Conservation (phyloP, 2,113 vertebrate genomes). For the Numenius arquata region DNA sequence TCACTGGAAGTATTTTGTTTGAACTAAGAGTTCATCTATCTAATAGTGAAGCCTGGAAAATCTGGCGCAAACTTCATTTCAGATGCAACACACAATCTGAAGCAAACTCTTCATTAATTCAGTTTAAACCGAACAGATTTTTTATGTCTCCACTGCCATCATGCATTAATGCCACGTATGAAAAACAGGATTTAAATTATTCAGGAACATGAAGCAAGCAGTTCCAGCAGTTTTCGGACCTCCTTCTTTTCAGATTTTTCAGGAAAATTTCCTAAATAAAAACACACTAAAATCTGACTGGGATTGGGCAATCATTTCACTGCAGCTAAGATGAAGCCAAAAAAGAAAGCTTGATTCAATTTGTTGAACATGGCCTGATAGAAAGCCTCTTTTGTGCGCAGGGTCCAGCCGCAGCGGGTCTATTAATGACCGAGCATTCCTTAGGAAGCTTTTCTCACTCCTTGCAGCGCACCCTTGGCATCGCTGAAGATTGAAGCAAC, state of each 20-base stretch:
- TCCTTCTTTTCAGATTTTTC: background rate
- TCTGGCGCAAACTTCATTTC: background rate
- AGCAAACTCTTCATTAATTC: constrained; percentile 36
- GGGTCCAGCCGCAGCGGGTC: background rate
- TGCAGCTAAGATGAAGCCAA: background rate
- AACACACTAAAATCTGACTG: background rate
- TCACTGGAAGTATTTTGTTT: background rate
- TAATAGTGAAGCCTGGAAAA: background rate
- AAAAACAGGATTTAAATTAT: constrained; percentile 37
- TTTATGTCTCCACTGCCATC: background rate
- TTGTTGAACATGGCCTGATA: background rate
- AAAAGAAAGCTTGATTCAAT: background rate
- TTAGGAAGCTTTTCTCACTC: background rate
- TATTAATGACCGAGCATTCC: background rate
- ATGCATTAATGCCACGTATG: background rate
- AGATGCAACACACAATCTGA: background rate
- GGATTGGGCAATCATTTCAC: background rate
- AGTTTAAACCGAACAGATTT: background rate
- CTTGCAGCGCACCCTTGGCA: background rate
- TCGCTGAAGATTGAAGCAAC: background rate
- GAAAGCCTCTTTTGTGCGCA: background rate
- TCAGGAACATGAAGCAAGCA: background rate
- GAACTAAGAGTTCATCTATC: background rate
- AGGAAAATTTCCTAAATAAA: background rate
- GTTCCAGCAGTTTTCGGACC: background rate